Evolutionary conservation across 1,140 invertebrate genomes (phyloP), one percentile per base, ranked within the genome.

Genomic region (Phenacoccus solenopsis): DNA sequence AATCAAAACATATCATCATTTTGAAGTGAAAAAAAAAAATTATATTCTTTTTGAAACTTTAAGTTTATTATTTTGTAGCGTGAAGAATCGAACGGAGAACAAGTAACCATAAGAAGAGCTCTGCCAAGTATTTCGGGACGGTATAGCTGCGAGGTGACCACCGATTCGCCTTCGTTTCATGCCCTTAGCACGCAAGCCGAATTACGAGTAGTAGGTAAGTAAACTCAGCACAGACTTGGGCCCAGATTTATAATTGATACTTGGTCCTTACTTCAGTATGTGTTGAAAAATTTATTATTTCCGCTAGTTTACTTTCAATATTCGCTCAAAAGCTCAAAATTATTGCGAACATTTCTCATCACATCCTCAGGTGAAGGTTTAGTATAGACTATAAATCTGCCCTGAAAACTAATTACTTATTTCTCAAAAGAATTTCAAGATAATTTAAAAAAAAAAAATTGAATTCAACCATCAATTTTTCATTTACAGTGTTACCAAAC

Each of bases 131-230:
- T 90, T 28, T 86, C 88, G 28, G 91, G 90, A 20, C 88, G 87
- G 78, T 91, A 91, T 79, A 89, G 85, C 76, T 94, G 91, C 76
- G 90, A 94, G 82, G 89, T 93, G 56, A 90, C 90, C 0, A 88
- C 88, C 7, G 90, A 92, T 75, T 83, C 85, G 3, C 88, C 88
- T 4, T 84, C 85, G 27, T 91, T 91, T 74, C 68, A 69, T 28
- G 74, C 73, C n/a, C 72, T 72, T 0, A 28, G 70, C 13, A 72
- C 69, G 1, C 72, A 71, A 4, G 64, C 67, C 57, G 70, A 70
- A 49, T 71, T 76, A 27, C 73, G 73, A 67, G 75, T 76, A 24
- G 72, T 75, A 12, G 75, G 75, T 75, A 35, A 74, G 75, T 70
- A 30, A 32, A 32, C n/a, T n/a, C n/a, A n/a, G n/a, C n/a, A n/a